A percentile compares a stretch with the other conserved stretches of the same genome.
Conservation (phyloP, 1,140 invertebrate genomes). For the Berghia stephanieae region DNA sequence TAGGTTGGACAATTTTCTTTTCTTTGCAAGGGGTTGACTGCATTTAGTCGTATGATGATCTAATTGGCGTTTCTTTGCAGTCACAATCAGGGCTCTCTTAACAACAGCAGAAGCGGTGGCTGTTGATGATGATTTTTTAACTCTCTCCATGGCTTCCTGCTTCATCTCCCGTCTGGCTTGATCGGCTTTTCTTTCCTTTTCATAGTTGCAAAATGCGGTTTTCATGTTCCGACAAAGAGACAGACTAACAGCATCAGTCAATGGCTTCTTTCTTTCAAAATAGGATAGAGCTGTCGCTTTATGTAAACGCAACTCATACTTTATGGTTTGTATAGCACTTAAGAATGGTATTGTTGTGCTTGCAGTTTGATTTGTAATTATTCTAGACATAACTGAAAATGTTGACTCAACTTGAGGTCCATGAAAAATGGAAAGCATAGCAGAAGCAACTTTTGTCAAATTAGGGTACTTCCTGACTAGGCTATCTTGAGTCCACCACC, state of each 20-base stretch:
- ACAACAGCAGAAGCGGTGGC: neutral
- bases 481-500: constrained; percentile 31
- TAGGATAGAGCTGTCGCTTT: constrained; percentile 25
- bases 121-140: neutral
- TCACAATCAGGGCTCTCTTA: neutral
- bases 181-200: neutral
- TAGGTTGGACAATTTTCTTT: too few species aligned
- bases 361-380: constrained; percentile 26
- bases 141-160: neutral
- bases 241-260: constrained; percentile 17
- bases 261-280: constrained; percentile 25
- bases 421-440: constrained; percentile 38
- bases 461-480: constrained; percentile 26
- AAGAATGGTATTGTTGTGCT: constrained; percentile 31
- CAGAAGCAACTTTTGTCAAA: constrained; percentile 29
- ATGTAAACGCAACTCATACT: constrained; percentile 26
- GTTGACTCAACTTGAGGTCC: constrained; percentile 37
- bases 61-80: too few species aligned
- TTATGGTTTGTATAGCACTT: constrained; percentile 35
- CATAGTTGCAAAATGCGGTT: constrained; percentile 8
- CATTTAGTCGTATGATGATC: too few species aligned
- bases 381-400: constrained; percentile 35
- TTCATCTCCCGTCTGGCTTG: neutral
- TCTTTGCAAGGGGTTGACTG: too few species aligned
- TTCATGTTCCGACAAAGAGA: constrained; percentile 21